phyloP scores from a whole-genome alignment of 2,888 invertebrate species.

The Rhorus exstirpatorius region DNA sequence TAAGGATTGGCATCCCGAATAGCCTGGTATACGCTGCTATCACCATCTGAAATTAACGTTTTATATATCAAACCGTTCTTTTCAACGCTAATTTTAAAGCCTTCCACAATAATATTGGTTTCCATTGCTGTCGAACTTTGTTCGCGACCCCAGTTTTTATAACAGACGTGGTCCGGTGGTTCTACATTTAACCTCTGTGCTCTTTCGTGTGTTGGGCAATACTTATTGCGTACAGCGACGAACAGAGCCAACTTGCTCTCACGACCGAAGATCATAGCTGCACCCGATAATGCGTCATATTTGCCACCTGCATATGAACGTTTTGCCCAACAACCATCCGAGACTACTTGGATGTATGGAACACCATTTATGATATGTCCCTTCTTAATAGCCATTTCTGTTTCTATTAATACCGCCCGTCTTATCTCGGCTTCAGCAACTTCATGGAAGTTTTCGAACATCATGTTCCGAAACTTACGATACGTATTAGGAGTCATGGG shows the following conservation, averaged over 20 bases:
- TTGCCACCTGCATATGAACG: constrained; percentile 46
- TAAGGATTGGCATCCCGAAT: constrained; percentile 74
- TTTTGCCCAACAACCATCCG: constrained; percentile 61
- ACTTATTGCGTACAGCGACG: constrained; percentile 74
- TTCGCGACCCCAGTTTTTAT: constrained; percentile 73
- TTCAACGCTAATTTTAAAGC: constrained; percentile 41
- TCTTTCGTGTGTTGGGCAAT: constrained; percentile 62
- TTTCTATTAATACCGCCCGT: constrained; percentile 9
- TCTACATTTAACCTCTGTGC: constrained; percentile 36
- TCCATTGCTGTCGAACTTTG: constrained; percentile 75
- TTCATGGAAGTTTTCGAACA: constrained; percentile 2
- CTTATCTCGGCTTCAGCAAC: constrained; percentile 27
- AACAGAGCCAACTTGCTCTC: constrained; percentile 65
- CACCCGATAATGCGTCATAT: constrained; percentile 49
- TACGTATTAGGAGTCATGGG: too few species aligned
- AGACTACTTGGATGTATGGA: background rate
- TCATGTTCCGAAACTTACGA: background rate
- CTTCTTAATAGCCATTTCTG: constrained; percentile 26
- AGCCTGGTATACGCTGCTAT: constrained; percentile 77
- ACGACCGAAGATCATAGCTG: constrained; percentile 22
- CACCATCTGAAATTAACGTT: constrained; percentile 72
- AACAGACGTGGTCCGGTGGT: constrained; percentile 71
- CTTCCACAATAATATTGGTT: constrained; percentile 47
- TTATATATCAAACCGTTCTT: constrained; percentile 29
- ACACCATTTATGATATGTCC: too few species aligned